phyloP scores from a whole-genome alignment of 2,113 vertebrate genomes.

The Alethe castanea region DNA sequence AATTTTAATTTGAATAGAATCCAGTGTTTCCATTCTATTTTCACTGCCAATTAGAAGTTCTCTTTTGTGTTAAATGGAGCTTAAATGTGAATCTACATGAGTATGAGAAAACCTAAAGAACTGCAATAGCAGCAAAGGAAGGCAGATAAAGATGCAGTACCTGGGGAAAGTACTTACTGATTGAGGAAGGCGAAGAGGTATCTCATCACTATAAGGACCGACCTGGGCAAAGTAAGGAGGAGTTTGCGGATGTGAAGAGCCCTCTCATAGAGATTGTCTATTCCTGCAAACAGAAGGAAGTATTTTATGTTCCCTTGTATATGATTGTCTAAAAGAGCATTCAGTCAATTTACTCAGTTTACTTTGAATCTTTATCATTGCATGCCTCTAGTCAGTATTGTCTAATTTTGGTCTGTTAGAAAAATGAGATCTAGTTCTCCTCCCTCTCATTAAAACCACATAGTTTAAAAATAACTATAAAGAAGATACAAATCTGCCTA shows the following conservation, averaged over 20 bases:
- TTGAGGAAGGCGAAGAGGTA: conserved; percentile 99
- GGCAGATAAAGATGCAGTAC: not conserved
- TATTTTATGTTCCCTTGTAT: not conserved
- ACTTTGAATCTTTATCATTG: not conserved
- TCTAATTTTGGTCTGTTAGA: not conserved
- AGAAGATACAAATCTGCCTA: not conserved
- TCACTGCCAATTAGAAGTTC: not conserved
- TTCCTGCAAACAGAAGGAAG: conserved; percentile 77
- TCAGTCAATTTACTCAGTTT: not conserved
- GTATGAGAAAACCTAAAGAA: not conserved
- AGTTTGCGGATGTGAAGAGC: conserved; percentile 95
- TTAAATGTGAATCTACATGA: not conserved
- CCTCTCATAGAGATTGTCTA: conserved; percentile 96
- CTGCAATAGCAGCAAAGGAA: not conserved
- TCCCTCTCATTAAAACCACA: not conserved
- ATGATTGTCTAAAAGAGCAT: not conserved
- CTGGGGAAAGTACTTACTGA: conserved; percentile 81
- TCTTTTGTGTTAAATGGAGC: not conserved
- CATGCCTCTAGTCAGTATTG: not conserved
- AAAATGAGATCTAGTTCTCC: not conserved
- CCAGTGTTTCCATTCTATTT: not conserved
- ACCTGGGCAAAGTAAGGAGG: conserved; percentile 91
- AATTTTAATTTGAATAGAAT: not conserved
- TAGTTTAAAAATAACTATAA: not conserved
- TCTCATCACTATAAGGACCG: conserved; percentile 95